These are phyloP conservation scores for Benthosema pterotum DNA, from an alignment of 2,797 vertebrate genomes.

Conservation along the genomic window DNA sequence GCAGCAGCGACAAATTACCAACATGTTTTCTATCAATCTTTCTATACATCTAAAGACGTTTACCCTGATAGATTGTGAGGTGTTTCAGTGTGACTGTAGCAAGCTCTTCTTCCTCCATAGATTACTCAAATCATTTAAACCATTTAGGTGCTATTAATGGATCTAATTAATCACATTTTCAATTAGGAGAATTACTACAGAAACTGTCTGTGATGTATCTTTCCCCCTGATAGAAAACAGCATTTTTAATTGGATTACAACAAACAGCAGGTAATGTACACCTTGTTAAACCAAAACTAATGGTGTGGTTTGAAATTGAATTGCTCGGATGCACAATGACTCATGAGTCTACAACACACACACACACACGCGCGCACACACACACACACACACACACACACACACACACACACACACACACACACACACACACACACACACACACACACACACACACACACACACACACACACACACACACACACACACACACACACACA, in stretches of 20 bases:
- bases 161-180: constrained; percentile 50
- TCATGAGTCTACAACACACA: too few species aligned
- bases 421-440: too few species aligned
- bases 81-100: too few species aligned
- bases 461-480: constrained; percentile 2
- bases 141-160: constrained; percentile 55
- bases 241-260: neutral
- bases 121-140: constrained; percentile 50
- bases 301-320: too few species aligned
- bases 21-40: too few species aligned
- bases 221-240: too few species aligned
- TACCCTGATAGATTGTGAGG: too few species aligned
- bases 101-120: constrained; percentile 24
- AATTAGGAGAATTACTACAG: constrained; percentile 38
- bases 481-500: constrained; percentile 12
- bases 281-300: too few species aligned
- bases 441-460: neutral
- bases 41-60: too few species aligned
- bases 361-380: neutral
- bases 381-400: neutral
- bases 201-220: constrained; percentile 14
- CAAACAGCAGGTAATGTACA: neutral
- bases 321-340: too few species aligned
- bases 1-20: too few species aligned
- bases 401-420: neutral